A percentile compares a stretch with the other conserved stretches of the same genome.
Evolutionary conservation across 1,140 invertebrate species (phyloP).

Genomic region (Adoxophyes honmai): DNA sequence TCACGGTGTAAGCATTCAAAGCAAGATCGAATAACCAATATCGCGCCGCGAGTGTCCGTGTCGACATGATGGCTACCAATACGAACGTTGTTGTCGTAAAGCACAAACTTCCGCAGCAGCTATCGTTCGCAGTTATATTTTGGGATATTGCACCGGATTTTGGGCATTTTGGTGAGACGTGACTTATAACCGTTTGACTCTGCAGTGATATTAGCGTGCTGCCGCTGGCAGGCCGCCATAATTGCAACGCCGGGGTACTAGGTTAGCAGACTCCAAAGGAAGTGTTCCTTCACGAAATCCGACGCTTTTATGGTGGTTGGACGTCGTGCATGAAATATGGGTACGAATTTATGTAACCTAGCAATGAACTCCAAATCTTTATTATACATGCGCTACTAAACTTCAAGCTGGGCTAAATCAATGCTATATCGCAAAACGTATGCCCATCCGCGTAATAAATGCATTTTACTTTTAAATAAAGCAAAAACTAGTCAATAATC

Average conservation of each 20-base stretch:
- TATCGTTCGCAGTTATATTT: constrained; percentile 25
- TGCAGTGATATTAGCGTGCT: constrained; percentile 39
- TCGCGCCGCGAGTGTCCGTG: no score
- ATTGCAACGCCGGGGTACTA: constrained; percentile 41
- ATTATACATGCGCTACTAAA: no score
- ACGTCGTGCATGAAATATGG: constrained; percentile 8
- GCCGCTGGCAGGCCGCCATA: constrained; percentile 51
- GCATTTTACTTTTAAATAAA: no score
- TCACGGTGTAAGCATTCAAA: no score
- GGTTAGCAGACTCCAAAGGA: constrained; percentile 43
- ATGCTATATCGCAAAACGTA: no score
- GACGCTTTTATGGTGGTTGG: constrained; percentile 42
- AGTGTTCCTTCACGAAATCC: constrained; percentile 42
- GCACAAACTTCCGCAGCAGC: constrained; percentile 22
- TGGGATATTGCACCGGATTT: constrained; percentile 35
- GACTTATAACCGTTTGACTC: constrained; percentile 42
- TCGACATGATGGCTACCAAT: no score
- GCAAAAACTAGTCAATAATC: no score
- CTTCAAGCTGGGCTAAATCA: no score
- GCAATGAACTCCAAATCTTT: no score
- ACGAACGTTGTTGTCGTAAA: constrained; percentile 26
- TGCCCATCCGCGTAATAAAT: no score
- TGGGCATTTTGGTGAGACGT: constrained; percentile 48
- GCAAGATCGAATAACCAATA: no score
- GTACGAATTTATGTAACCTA: constrained; percentile 1